phyloP scores from a whole-genome alignment of 2,113 vertebrate species.

The Scartelaos histophorus region DNA sequence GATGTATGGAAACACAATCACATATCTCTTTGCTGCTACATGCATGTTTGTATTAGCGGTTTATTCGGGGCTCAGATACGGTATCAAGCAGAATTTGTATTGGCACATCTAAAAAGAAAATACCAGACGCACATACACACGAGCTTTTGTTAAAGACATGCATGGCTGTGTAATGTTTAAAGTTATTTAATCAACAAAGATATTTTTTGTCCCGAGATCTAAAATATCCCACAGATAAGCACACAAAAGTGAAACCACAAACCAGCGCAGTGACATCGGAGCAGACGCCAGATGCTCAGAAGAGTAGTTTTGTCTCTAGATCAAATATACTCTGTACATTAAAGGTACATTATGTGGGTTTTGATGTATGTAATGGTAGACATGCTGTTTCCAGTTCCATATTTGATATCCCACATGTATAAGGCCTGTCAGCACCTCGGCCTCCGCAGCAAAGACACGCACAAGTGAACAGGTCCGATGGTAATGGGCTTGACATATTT shows the following conservation, averaged over 20 bases:
- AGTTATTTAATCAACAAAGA: constrained; percentile 44
- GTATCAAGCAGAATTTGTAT: constrained; percentile 40
- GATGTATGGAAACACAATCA: constrained; percentile 48
- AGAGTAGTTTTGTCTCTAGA: neutral
- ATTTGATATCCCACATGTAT: neutral
- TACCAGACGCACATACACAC: constrained; percentile 19
- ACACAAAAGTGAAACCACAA: constrained; percentile 18
- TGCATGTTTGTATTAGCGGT: constrained; percentile 30
- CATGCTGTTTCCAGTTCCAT: neutral
- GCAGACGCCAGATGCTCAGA: constrained; percentile 2
- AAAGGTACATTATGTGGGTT: neutral
- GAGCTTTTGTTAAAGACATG: constrained; percentile 43
- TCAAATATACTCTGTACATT: constrained; percentile 3
- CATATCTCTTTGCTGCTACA: constrained; percentile 28
- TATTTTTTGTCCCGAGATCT: constrained; percentile 26
- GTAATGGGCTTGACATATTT: neutral
- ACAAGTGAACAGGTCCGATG: neutral
- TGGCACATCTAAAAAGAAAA: constrained; percentile 54
- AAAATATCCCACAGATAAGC: constrained; percentile 46
- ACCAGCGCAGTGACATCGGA: neutral
- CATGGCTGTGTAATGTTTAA: constrained; percentile 37
- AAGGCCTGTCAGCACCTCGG: neutral
- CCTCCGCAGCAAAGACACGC: neutral
- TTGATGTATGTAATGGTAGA: neutral
- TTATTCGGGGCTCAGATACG: constrained; percentile 32